These are phyloP conservation scores for Anolis apletophallus DNA, from an alignment of 2,797 vertebrate genomes.

Conservation along the genomic window DNA sequence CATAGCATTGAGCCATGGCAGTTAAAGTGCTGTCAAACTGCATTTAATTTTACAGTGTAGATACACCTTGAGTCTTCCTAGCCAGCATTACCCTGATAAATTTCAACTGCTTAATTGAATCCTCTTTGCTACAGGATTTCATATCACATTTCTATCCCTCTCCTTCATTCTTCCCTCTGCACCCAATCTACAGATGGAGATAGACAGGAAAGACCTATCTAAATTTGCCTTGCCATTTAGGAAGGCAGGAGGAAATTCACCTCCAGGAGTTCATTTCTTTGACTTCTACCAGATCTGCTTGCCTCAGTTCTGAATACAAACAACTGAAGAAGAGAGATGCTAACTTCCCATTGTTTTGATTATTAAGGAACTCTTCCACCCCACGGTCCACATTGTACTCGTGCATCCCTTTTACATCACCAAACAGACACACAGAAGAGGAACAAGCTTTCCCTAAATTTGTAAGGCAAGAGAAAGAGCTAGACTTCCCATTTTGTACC, in stretches of 20 bases:
- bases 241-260: neutral
- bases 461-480: neutral
- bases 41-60: no score
- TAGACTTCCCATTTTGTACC: slow-evolving; percentile 9
- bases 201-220: neutral
- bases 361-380: neutral
- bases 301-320: neutral
- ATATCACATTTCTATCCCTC: neutral
- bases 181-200: neutral
- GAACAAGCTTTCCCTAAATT: neutral
- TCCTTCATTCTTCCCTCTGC: neutral
- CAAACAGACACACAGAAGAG: neutral
- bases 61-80: no score
- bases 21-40: no score
- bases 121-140: neutral
- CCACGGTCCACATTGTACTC: neutral
- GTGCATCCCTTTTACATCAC: neutral
- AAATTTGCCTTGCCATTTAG: neutral
- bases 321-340: neutral
- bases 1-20: no score
- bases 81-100: neutral
- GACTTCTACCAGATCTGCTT: neutral
- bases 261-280: neutral
- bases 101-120: neutral
- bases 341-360: neutral